Conservation (phyloP, 2,797 vertebrate species). For the Setipinna tenuifilis region DNA sequence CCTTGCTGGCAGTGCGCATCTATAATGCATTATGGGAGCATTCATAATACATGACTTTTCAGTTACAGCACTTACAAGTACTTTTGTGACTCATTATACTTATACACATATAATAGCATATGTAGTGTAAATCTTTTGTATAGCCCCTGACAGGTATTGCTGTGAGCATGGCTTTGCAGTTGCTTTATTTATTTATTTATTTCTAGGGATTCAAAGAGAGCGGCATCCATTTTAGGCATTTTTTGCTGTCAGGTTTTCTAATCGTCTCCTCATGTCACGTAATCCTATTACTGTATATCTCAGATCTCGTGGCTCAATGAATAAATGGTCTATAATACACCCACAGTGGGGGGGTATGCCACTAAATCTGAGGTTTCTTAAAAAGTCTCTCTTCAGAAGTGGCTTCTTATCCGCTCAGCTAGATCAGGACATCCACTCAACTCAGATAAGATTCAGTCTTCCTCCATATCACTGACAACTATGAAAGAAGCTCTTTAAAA, state of each 20-base stretch:
- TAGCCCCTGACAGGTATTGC: not conserved
- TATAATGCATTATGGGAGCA: not conserved
- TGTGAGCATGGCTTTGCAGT: not conserved
- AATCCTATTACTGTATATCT: constrained; percentile 11
- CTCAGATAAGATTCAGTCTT: not conserved
- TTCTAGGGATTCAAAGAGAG: not conserved
- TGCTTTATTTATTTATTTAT: not conserved
- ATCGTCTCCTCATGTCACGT: not conserved
- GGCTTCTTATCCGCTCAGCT: constrained; percentile 15
- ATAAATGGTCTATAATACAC: constrained; percentile 18
- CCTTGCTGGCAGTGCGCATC: not conserved
- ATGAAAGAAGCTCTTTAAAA: not conserved
- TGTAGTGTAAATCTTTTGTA: constrained; percentile 10
- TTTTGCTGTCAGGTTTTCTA: not conserved
- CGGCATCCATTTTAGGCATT: not conserved
- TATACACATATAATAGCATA: not conserved
- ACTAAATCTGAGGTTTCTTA: not conserved
- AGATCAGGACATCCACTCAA: not conserved
- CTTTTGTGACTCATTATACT: constrained; percentile 7
- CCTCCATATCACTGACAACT: not conserved
- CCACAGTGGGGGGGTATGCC: not conserved
- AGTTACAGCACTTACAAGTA: constrained; percentile 12
- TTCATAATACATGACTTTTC: constrained; percentile 16
- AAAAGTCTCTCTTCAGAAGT: not conserved
- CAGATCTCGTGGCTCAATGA: not conserved